phyloP scores from a whole-genome alignment of 2,113 vertebrate species.

The Physeter macrocephalus region DNA sequence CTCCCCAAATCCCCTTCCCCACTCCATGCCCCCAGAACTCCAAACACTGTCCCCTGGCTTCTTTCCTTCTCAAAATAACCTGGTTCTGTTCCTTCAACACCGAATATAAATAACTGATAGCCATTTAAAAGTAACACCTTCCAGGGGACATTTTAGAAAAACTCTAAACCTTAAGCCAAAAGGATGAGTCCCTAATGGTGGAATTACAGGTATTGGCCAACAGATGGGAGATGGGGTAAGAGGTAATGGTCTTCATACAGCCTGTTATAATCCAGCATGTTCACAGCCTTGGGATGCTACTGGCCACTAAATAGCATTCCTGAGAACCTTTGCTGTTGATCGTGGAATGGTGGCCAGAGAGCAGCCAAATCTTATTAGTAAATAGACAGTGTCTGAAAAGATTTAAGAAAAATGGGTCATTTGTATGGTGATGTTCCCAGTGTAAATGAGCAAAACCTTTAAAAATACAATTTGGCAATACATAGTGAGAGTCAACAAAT shows the following conservation, averaged over 20 bases:
- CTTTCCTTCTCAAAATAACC: background rate
- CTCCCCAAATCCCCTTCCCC: accelerated
- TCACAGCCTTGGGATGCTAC: background rate
- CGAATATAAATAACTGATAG: background rate
- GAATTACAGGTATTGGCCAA: background rate
- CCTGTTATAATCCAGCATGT: background rate
- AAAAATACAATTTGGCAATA: background rate
- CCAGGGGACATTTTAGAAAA: background rate
- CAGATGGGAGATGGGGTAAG: background rate
- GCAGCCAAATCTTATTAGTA: background rate
- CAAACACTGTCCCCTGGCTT: background rate
- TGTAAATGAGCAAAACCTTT: background rate
- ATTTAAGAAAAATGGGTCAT: background rate
- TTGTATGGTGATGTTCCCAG: background rate
- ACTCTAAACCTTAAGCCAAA: background rate
- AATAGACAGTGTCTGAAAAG: background rate
- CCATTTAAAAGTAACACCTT: background rate
- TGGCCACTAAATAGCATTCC: background rate
- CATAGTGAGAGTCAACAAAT: background rate
- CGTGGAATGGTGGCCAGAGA: background rate
- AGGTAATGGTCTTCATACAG: background rate
- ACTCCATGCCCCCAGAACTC: background rate
- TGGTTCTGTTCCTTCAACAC: background rate
- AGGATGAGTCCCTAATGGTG: background rate
- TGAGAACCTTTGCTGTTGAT: background rate